phyloP scores from a whole-genome alignment of 2,113 vertebrate genomes.

The Hippocampus zosterae region DNA sequence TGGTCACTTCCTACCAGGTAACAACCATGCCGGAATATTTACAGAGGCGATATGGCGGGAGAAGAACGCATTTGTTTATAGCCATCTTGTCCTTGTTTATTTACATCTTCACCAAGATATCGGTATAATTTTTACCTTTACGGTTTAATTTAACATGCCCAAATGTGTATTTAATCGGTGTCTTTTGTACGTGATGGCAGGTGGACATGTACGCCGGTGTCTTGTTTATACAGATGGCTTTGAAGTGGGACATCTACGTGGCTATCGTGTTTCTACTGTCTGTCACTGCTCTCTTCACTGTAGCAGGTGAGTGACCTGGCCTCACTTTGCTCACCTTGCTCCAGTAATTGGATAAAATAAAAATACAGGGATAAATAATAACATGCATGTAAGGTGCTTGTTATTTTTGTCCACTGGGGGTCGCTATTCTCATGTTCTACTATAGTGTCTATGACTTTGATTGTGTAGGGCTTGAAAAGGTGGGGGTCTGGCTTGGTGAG shows the following conservation, averaged over 20 bases:
- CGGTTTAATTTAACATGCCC: neutral
- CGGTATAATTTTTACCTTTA: slow-evolving; percentile 65
- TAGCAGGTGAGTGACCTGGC: slow-evolving; percentile 74
- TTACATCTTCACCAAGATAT: slow-evolving; percentile 99
- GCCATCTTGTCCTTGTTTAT: slow-evolving; percentile 89
- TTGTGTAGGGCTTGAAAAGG: no score
- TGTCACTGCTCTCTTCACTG: slow-evolving; percentile 88
- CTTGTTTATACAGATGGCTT: slow-evolving; percentile 91
- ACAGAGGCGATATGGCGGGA: slow-evolving; percentile 83
- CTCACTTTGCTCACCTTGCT: neutral
- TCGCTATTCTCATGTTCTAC: no score
- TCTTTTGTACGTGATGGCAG: slow-evolving; percentile 53
- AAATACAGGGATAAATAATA: no score
- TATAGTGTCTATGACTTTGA: no score
- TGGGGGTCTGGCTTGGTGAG: no score
- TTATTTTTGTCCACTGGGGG: neutral
- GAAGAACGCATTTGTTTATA: slow-evolving; percentile 84
- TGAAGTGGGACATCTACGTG: slow-evolving; percentile 89
- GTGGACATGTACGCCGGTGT: slow-evolving; percentile 97
- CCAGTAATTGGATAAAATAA: no score
- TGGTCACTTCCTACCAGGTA: slow-evolving; percentile 69
- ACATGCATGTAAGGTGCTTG: no score
- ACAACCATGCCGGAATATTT: slow-evolving; percentile 97
- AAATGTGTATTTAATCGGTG: neutral
- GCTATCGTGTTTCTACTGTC: slow-evolving; percentile 73